A percentile compares a stretch with the other conserved stretches of the same genome.
Conservation (phyloP, 2,113 vertebrate species). For the Recurvirostra avosetta region DNA sequence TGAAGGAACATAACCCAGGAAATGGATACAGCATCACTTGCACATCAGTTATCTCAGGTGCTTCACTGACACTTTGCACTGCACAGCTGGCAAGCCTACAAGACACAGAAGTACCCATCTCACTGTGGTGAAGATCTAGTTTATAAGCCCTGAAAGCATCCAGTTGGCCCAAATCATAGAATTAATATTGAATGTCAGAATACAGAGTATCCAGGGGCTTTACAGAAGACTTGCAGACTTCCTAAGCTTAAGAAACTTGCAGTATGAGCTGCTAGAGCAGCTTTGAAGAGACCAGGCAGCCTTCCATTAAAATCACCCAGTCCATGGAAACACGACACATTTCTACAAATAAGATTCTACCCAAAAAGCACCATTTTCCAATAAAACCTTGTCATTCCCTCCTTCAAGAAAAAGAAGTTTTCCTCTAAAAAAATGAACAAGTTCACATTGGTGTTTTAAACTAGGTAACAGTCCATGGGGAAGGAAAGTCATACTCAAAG, state of each 20-base stretch:
- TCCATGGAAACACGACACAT: not conserved
- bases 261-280: not conserved
- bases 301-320: not conserved
- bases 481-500: not conserved
- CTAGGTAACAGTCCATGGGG: not conserved
- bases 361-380: not conserved
- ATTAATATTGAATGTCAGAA: not conserved
- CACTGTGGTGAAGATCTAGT: not conserved
- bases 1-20: not conserved
- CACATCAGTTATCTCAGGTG: not conserved
- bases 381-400: not conserved
- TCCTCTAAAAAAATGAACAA: not conserved
- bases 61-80: not conserved
- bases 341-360: not conserved
- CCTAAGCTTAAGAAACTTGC: not conserved
- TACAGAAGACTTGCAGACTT: not conserved
- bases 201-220: not conserved
- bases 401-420: not conserved
- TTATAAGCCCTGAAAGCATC: not conserved
- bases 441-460: not conserved
- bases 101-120: rapidly evolving
- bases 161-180: not conserved
- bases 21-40: not conserved
- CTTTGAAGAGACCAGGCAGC: not conserved
- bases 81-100: not conserved